Base-by-base conservation (phyloP, 2,888 invertebrate genomes). In the Nomada flava region DNA sequence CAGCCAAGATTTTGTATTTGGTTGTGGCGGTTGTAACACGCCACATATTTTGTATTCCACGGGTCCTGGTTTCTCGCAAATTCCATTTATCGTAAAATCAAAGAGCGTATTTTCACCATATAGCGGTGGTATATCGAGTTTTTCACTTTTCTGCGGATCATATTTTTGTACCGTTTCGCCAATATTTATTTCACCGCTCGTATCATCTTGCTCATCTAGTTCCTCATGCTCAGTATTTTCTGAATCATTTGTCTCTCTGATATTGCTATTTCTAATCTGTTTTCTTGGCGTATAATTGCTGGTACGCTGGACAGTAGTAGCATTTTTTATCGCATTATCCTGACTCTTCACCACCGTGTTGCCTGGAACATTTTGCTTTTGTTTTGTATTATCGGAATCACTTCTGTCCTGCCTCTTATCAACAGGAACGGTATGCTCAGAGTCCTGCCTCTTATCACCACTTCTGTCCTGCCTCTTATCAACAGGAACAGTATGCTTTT, bases 41-140 rank as follows among this genome's bases (percentile, higher is more conserved):
- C 78, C 87, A 11, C 82, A 86, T 70, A 83, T 82, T 82, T 88
- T 88, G 10, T 88, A 80, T 62, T 82, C 75, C 2, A 82, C 72
- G 0, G 75, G 81, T 20, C 70, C 85, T 57, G 78, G 18, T 2
- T 79, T 85, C 15, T 82, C 73, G 0, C 64, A n/a, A 13, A 86
- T 55, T 36, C 75, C 82, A 18, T 59, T 80, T 2, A 86, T 67
- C 1, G 76, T 84, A 59, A 79, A 89, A 74, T 78, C 76, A 29
- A 77, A 85, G 23, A 82, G 47, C 65, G 82, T 83, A 36, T 64
- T 79, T 4, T 82, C 74, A 2, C 88, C 73, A 1, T 74, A 74
- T 2, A 80, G 20, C 18, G n/a, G 76, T 44, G 71, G 57, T 60
- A 78, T 60, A 47, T 70, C 63, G 2, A 68, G 70, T 52, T 11